Evolutionary conservation across 2,797 vertebrate genomes (phyloP).

Genomic region (Halcyon smyrnensis): DNA sequence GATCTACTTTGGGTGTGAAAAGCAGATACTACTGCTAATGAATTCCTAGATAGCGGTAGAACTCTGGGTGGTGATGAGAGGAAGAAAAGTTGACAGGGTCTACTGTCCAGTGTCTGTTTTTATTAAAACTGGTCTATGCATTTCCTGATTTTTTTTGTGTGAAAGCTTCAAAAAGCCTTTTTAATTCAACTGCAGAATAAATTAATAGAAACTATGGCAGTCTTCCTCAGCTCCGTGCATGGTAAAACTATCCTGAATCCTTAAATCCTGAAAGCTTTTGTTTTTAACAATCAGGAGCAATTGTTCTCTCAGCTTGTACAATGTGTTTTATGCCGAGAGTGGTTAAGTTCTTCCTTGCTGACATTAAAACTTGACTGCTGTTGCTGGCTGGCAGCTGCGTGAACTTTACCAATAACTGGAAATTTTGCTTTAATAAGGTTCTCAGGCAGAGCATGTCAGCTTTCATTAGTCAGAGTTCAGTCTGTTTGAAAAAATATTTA

Average conservation of each 20-base stretch:
- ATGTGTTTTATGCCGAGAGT: background rate
- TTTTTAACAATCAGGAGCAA: background rate
- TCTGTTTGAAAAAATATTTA: slow-evolving; percentile 15
- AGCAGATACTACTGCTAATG: background rate
- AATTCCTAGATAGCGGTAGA: background rate
- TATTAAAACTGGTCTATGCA: background rate
- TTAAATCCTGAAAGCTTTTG: background rate
- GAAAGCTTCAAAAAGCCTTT: background rate
- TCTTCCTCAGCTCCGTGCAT: background rate
- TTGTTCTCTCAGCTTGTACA: background rate
- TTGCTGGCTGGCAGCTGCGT: background rate
- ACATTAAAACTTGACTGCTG: background rate
- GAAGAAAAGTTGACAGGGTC: background rate
- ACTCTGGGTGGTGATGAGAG: background rate
- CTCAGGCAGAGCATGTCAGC: slow-evolving; percentile 36
- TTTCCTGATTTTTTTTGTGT: background rate
- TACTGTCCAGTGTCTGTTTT: background rate
- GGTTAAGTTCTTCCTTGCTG: background rate
- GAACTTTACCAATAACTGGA: background rate
- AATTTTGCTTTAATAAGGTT: slow-evolving; percentile 40
- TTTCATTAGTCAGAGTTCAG: background rate
- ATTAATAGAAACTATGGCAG: background rate
- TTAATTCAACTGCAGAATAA: background rate
- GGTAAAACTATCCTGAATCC: background rate
- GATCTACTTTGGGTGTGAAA: background rate